Evolutionary conservation across 2,113 vertebrate species (phyloP).

Genomic region (Garra rufa): DNA sequence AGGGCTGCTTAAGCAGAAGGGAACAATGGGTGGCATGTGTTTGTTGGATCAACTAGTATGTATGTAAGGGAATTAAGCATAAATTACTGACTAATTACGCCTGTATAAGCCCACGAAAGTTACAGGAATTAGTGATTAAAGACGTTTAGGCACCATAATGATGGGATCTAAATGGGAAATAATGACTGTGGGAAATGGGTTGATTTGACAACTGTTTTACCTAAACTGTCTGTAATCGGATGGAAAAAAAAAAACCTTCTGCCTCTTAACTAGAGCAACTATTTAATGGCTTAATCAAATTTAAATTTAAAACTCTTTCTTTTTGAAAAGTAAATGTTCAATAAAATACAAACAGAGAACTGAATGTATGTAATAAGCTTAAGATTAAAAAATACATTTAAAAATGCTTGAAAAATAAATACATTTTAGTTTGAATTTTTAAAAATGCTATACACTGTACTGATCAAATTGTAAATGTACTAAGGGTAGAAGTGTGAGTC

Average conservation of each 20-base stretch:
- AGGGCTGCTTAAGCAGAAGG: slow-evolving; percentile 51
- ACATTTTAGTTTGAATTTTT: no score
- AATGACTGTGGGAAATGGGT: slow-evolving; percentile 76
- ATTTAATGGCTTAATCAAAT: slow-evolving; percentile 9
- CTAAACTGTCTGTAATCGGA: slow-evolving; percentile 60
- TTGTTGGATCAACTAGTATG: slow-evolving; percentile 73
- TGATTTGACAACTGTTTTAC: slow-evolving; percentile 68
- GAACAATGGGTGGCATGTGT: slow-evolving; percentile 78
- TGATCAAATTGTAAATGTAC: neutral
- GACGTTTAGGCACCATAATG: slow-evolving; percentile 65
- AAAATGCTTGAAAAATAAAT: neutral
- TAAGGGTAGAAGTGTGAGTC: neutral
- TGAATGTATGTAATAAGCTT: neutral
- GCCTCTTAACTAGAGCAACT: no score
- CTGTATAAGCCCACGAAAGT: slow-evolving; percentile 72
- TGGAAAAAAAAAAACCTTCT: slow-evolving; percentile 55
- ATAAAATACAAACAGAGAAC: neutral
- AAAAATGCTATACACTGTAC: no score
- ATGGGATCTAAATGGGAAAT: slow-evolving; percentile 51
- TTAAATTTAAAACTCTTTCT: neutral
- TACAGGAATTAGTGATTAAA: slow-evolving; percentile 76
- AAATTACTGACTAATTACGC: slow-evolving; percentile 77
- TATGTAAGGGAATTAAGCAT: slow-evolving; percentile 77
- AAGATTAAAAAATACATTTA: neutral
- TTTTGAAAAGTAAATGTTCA: neutral